Evolutionary conservation across 1,140 invertebrate species (phyloP), one percentile per base, ranked within the genome.

Genomic region (Mylabris phalerata): DNA sequence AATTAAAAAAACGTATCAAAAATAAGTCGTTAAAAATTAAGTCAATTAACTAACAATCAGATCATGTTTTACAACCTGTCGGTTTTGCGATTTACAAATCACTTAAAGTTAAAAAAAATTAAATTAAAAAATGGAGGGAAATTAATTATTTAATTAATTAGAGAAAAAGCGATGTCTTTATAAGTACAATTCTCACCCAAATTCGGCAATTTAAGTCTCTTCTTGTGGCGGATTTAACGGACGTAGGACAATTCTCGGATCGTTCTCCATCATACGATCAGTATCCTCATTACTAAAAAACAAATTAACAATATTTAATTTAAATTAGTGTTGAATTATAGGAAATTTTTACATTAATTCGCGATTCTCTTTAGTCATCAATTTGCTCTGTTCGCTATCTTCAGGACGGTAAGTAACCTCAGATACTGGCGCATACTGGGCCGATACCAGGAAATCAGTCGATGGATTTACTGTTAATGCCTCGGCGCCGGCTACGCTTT

Each of bases 401-500:
- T 83, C 81, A 19, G 83, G 83, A 58, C 76, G 75, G 66, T 78
- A 78, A 11, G 76, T 69, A n/a, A 84, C 79, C 67, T 86, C 84
- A 9, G 82, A 79, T 4, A 85, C 82, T 0, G 83, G 83, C 44
- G 81, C 83, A 73, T 86, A 85, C 73, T 85, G 84, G 25, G 84
- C 83, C 3, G 82, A 78, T 39, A 86, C 83, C 50, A 85, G 73
- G 24, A 84, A 78, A 76, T 85, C 84, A n/a, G 84, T 85, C n/a
- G 84, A 85, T 39, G 84, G 84, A 75, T 84, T 85, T 48, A 80
- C 67, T 19, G 71, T 73, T n/a, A 72, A 57, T 6, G 64, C 67
- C 55, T 71, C 69, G 6, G 70, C 70, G 9, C 68, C 66, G 13
- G 19, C 60, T 4, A 42, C 41, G 9, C 10, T 42, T 7, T 32